Evolutionary conservation across 2,113 vertebrate species (phyloP), one percentile per base, ranked within the genome.

Genomic region (Clarias macrocephalus): DNA sequence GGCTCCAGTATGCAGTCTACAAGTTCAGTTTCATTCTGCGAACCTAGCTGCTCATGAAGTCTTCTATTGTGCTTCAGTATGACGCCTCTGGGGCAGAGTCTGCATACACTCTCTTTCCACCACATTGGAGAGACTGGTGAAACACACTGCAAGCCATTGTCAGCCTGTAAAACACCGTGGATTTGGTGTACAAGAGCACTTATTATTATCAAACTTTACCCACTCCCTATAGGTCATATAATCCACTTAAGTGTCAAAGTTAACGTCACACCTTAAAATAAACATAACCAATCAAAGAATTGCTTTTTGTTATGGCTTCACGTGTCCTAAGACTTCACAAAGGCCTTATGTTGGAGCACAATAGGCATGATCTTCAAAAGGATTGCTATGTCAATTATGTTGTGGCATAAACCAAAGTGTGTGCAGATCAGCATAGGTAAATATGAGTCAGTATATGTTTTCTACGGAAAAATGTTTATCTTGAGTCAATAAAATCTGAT

Each of bases 111-210:
- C 33, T 80, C 66, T 84, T 88, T 90, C 82, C 87, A 86, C 56
- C 87, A 62, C 68, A 73, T 84, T 85, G 68, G 80, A 77, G 77
- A 82, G 72, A 83, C 80, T 75, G 70, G 11, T 83, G 57, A 28
- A 87, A 87, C 70, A 88, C 87, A 90, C 85, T 85, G 87, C 52
- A 33, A 63, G 63, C 79, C 80, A 90, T 90, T 90, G 89, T 90
- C 85, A 85, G 56, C 76, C 82, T 82, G 80, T 84, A 52, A 80
- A 80, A 57, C 56, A 37, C 2, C 52, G 57, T 60, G 28, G 72
- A 80, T 25, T 68, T 87, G 87, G 59, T 54, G 52, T 48, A 86
- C 70, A 88, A 87, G 79, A 85, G 85, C 77, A 85, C 77, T 33
- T 83, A 77, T 77, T 90, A 86, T 86, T 85, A 83, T 62, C 59